Conservation (phyloP, 2,797 vertebrate genomes). For the Sphenodon punctatus region DNA sequence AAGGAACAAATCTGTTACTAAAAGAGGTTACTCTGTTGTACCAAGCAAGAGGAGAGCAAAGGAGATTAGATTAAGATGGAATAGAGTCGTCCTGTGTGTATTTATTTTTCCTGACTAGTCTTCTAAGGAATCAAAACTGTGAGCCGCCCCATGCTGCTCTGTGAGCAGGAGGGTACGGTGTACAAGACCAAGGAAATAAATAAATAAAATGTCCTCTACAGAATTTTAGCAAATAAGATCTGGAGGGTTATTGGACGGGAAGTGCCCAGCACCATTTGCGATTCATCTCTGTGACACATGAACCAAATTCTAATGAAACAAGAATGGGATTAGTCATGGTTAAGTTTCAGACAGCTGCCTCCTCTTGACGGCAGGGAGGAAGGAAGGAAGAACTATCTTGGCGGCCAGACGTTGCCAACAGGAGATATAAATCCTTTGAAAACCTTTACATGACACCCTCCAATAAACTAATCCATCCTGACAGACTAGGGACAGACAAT, state of each 20-base stretch:
- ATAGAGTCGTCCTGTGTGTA: not conserved
- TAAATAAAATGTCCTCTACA: too few relatives aligned
- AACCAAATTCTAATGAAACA: not conserved
- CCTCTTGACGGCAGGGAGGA: not conserved
- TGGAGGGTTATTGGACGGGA: not conserved
- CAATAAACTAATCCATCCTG: not conserved
- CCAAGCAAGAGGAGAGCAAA: not conserved
- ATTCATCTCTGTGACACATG: not conserved
- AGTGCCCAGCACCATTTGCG: not conserved
- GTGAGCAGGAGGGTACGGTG: too few relatives aligned
- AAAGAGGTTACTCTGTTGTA: not conserved
- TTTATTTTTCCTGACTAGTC: not conserved
- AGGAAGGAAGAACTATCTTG: not conserved
- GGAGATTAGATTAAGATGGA: not conserved
- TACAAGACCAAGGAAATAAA: too few relatives aligned
- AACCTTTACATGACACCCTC: not conserved
- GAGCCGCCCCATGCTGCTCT: too few relatives aligned
- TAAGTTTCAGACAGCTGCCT: not conserved
- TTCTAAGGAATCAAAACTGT: too few relatives aligned
- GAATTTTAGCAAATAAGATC: not conserved
- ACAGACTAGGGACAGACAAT: not conserved
- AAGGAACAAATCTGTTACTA: not conserved
- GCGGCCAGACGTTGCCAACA: not conserved
- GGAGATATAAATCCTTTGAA: not conserved
- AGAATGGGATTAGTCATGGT: not conserved